Percentiles rank a stretch among this genome's conserved stretches.
Conservation (phyloP, 1,140 invertebrate genomes). For the Bombus breviceps region DNA sequence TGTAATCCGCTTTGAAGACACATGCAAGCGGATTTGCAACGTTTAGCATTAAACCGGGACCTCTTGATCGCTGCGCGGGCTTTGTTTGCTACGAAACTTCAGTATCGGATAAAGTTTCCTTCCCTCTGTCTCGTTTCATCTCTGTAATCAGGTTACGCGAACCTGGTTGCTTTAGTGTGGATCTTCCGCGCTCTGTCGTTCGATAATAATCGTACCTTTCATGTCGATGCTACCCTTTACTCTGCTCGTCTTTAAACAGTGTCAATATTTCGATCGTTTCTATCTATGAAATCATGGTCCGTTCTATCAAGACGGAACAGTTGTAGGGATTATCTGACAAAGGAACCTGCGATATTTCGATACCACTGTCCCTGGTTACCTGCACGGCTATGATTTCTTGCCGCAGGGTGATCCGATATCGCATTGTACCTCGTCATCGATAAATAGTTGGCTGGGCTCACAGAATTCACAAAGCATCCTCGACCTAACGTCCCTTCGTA, state of each 20-base stretch:
- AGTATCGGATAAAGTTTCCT: conserved; percentile 51
- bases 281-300: background rate
- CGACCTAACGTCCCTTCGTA: background rate
- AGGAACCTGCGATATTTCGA: background rate
- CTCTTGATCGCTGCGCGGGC: background rate
- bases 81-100: conserved; percentile 55
- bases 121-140: background rate
- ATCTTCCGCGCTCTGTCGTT: conserved; percentile 40
- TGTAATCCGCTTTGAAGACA: conserved; percentile 32
- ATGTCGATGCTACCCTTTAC: background rate
- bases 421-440: background rate
- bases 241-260: background rate
- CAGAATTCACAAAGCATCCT: background rate
- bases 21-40: conserved; percentile 27
- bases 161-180: conserved; percentile 31
- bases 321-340: background rate
- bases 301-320: background rate
- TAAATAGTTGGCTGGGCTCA: background rate
- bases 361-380: background rate
- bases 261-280: background rate
- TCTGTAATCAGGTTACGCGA: conserved; percentile 55
- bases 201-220: conserved; percentile 40
- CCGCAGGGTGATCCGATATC: background rate
- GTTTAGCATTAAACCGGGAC: conserved; percentile 40
- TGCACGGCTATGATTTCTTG: background rate